Conservation (phyloP, 2,113 vertebrate genomes). For the Campylomormyrus tamandua region DNA sequence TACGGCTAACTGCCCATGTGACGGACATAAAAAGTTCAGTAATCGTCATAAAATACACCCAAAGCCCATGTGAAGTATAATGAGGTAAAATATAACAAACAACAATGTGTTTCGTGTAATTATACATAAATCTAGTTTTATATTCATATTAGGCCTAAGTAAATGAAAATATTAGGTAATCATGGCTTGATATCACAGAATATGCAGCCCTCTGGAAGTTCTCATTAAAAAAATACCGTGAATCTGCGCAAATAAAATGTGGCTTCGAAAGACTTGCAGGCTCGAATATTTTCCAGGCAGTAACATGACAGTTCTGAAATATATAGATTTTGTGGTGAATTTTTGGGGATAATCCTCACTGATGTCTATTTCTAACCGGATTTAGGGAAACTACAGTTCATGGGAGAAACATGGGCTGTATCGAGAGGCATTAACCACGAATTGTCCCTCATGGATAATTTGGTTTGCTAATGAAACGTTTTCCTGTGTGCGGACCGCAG, state of each 20-base stretch:
- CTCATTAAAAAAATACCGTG: not conserved
- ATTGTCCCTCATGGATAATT: constrained; percentile 17
- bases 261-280: not conserved
- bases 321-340: constrained; percentile 7
- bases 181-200: not conserved
- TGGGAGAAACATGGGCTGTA: constrained; percentile 1
- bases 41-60: not conserved
- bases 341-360: not conserved
- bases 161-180: not conserved
- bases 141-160: not conserved
- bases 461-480: constrained; percentile 12
- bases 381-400: not conserved
- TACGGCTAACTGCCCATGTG: not conserved
- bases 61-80: not conserved
- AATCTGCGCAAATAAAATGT: not conserved
- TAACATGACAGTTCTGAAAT: constrained; percentile 10
- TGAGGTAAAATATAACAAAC: not conserved
- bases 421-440: constrained; percentile 9
- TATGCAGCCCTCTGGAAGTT: not conserved
- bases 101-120: not conserved
- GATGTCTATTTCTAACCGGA: not conserved
- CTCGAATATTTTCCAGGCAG: not conserved
- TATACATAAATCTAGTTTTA: not conserved
- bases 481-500: constrained; percentile 3
- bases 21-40: not conserved